phyloP scores from a whole-genome alignment of 2,888 invertebrate genomes.

The Ennomos erosarius region DNA sequence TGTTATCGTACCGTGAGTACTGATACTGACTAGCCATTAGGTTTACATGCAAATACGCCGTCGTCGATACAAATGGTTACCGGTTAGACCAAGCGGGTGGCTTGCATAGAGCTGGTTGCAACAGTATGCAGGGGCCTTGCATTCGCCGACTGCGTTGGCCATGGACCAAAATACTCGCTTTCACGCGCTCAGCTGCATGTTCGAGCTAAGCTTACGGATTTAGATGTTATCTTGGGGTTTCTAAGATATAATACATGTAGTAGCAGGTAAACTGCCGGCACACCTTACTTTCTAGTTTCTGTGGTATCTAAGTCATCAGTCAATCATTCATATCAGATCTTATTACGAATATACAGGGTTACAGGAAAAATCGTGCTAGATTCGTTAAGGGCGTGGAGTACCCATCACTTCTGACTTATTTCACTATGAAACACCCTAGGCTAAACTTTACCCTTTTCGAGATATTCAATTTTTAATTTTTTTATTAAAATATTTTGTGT shows the following conservation, averaged over 20 bases:
- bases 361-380: too few relatives aligned
- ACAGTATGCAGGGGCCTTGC: conserved; percentile 79
- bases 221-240: conserved; percentile 31
- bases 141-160: conserved; percentile 77
- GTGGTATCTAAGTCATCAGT: too few relatives aligned
- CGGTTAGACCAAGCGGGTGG: conserved; percentile 17
- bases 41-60: conserved; percentile 27
- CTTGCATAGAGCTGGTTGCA: conserved; percentile 73
- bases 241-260: neutral
- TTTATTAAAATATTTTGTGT: too few relatives aligned
- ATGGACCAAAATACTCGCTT: conserved; percentile 81
- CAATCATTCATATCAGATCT: too few relatives aligned
- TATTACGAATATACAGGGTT: too few relatives aligned
- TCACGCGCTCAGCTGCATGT: conserved; percentile 61
- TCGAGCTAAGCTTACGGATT: conserved; percentile 31
- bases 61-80: conserved; percentile 20
- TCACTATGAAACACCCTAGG: too few relatives aligned
- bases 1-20: conserved; percentile 5
- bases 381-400: too few relatives aligned
- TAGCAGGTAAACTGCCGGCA: too few relatives aligned
- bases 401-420: too few relatives aligned
- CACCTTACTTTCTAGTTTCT: too few relatives aligned
- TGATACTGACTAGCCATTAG: conserved; percentile 10
- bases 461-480: too few relatives aligned
- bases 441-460: too few relatives aligned